Evolutionary conservation across 2,797 vertebrate species (phyloP), one percentile per base, ranked within the genome.

Genomic region (Acanthurus leucopareius): DNA sequence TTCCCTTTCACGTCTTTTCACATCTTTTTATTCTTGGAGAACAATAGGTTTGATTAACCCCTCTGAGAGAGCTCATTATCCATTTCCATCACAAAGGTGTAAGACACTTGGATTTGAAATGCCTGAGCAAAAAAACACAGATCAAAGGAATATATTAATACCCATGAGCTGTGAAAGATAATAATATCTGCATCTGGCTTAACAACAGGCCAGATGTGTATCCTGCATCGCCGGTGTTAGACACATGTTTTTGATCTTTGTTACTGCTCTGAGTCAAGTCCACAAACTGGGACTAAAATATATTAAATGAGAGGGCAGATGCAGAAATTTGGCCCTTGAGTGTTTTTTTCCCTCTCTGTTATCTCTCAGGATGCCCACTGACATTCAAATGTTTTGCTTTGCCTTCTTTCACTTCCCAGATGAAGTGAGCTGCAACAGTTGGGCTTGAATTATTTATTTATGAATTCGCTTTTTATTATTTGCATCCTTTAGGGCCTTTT

Each of bases 41-140:
- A 94, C 89, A 94, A 91, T 89, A 68, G 77, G 65, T 88, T 91
- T 93, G 89, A 92, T 94, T 91, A 88, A 91, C 87, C 89, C 87
- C 76, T 79, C 77, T 77, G 89, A 82, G 79, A 88, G 87, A 82
- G 70, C 90, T 90, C 82, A 87, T 92, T 85, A 91, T 53, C 86
- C 76, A 90, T 93, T 93, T 92, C 90, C 91, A 93, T 93, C 56
- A 93, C 92, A 93, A 91, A 91, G 82, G 78, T 88, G 79, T 48
- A 79, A 73, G 80, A 80, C 80, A 81, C 69, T 64, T 53, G 62
- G 51, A 84, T 88, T 89, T 60, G 75, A 88, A 86, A 82, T 5
- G 68, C 61, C 58, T 5, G 10, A 56, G 42, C 9, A 64, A 47
- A 73, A 53, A 66, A 75, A 53, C 63, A 40, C 15, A 0, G 64